Conservation (phyloP, 2,888 invertebrate genomes). For the Drymonia ruficornis region DNA sequence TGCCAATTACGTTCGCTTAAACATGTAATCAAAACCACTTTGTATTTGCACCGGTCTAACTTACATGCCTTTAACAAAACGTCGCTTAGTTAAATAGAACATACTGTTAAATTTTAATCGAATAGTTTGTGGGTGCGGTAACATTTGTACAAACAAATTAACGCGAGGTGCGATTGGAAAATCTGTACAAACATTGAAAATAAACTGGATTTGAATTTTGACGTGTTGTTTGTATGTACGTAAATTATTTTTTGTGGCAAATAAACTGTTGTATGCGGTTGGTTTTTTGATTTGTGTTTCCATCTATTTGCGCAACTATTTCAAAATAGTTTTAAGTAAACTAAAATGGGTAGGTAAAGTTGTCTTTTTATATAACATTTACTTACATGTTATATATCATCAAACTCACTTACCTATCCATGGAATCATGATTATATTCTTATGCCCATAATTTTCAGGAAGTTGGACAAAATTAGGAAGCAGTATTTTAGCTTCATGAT, state of each 20-base stretch:
- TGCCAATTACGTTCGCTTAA: constrained; percentile 31
- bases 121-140: constrained; percentile 64
- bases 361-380: no score
- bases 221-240: constrained; percentile 27
- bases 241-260: constrained; percentile 16
- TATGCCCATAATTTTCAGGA: no score
- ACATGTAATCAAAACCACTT: constrained; percentile 26
- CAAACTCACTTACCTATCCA: no score
- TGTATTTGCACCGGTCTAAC: constrained; percentile 32
- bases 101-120: constrained; percentile 68
- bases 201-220: constrained; percentile 62
- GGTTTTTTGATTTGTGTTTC: background rate
- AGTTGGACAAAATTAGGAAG: background rate
- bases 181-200: constrained; percentile 68
- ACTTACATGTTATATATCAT: no score
- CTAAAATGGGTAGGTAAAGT: no score
- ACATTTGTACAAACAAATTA: constrained; percentile 77
- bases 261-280: constrained; percentile 15
- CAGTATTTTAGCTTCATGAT: background rate
- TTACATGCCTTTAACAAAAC: constrained; percentile 45
- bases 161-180: constrained; percentile 72
- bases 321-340: no score
- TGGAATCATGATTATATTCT: no score
- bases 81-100: constrained; percentile 50
- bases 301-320: background rate